Evolutionary conservation across 2,888 invertebrate species (phyloP), one percentile per base, ranked within the genome.

Genomic region (Synanthedon vespiformis): DNA sequence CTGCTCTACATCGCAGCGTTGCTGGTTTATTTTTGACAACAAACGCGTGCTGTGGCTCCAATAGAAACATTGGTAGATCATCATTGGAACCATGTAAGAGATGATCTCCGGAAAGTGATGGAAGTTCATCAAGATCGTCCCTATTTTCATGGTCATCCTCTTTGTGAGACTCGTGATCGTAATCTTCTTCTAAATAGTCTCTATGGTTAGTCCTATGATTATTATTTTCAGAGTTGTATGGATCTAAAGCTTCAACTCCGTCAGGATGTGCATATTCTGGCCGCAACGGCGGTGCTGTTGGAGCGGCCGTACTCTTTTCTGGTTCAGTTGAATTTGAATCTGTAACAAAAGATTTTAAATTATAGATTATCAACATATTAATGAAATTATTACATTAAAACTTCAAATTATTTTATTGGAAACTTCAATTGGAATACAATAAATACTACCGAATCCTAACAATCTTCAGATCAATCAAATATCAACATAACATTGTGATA

Each of bases 21-120:
- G 96, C 97, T 40, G 98, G 95, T 62, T 95, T 94, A 76, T 93
- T 96, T 73, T 96, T 93, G 49, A 98, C 94, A 61, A 98, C 96
- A 83, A 93, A 98, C 11, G 94, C 91, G 71, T 95, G 93, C 63
- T 94, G 91, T 2, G 98, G 98, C 70, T 97, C 96, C 57, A 92
- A 88, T 48, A 96, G 89, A 77, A 98, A 97, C 68, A 95, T 92
- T 40, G 97, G 97, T 55, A 94, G 79, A 58, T 93, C 92, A 55
- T 92, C 92, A 50, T 92, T 90, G 41, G 90, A 91, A 62, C 87
- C 80, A 65, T 85, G 86, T 1, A 85, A 62, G 4, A 88, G 68
- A 64, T 86, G 87, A 58, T 86, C 87, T 44, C 84, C 86, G 2
- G 85, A 80, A 18, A 88, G 63, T n/a, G 84, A 82, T 0, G 83